Conservation (phyloP, 2,888 invertebrate species). For the Heteropelma amictum region DNA sequence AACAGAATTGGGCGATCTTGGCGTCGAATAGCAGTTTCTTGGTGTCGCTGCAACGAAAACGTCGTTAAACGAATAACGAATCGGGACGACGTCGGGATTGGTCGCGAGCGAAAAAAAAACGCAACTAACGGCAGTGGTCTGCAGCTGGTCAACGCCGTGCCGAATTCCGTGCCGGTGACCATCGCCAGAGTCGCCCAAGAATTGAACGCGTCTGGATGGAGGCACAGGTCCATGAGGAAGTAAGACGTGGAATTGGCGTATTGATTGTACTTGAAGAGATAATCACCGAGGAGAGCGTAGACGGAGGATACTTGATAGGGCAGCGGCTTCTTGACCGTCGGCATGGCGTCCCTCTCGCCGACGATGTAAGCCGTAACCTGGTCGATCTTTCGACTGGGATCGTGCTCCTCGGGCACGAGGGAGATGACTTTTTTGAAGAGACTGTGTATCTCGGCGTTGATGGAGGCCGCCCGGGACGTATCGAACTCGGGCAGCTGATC, state of each 20-base stretch:
- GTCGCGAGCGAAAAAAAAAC: neutral
- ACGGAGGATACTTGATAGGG: slow-evolving; percentile 85
- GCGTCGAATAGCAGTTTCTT: slow-evolving; percentile 83
- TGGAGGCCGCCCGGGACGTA: slow-evolving; percentile 85
- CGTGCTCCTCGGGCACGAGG: slow-evolving; percentile 84
- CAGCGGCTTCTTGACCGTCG: slow-evolving; percentile 79
- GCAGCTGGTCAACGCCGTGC: slow-evolving; percentile 88
- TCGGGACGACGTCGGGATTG: neutral
- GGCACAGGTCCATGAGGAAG: slow-evolving; percentile 90
- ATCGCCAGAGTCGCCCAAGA: slow-evolving; percentile 96
- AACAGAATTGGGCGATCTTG: slow-evolving; percentile 88
- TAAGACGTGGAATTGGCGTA: slow-evolving; percentile 87
- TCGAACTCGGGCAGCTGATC: slow-evolving; percentile 89
- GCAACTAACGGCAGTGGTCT: slow-evolving; percentile 81
- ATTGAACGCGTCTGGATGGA: slow-evolving; percentile 89
- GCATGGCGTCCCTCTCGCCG: slow-evolving; percentile 81
- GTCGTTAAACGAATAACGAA: slow-evolving; percentile 25
- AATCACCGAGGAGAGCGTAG: slow-evolving; percentile 95
- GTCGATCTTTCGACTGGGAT: slow-evolving; percentile 82
- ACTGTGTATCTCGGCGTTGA: slow-evolving; percentile 89
- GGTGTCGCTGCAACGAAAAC: slow-evolving; percentile 58
- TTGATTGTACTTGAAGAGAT: slow-evolving; percentile 93
- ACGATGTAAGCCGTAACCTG: slow-evolving; percentile 85
- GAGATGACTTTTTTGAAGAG: slow-evolving; percentile 85
- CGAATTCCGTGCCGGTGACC: slow-evolving; percentile 87